Base-by-base conservation (phyloP, 2,113 vertebrate genomes). In the Cepphus grylle region DNA sequence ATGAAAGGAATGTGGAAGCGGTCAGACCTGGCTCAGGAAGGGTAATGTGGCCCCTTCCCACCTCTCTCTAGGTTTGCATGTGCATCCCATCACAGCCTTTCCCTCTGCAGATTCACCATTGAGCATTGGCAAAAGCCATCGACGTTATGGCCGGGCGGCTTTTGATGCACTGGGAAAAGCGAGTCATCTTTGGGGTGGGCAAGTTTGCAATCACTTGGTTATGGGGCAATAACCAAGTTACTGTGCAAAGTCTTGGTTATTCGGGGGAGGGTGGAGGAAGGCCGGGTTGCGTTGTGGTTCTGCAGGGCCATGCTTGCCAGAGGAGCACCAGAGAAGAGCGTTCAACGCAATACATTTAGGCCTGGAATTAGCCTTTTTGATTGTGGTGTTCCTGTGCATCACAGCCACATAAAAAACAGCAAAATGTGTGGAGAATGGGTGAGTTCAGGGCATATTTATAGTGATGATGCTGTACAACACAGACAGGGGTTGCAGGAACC, bases 331-430 rank as follows among this genome's bases (percentile, higher is more conserved):
- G 56, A 50, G 72, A 8, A 56, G 22, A 36, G 29, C 5, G 4
- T 20, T 65, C 63, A 19, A 0, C 2, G 0, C 6, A 5, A 25
- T 2, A 4, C 0, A 0, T 45, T 40, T 49, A n/a, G 52, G 12
- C 11, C 38, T 77, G 38, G 26, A 66, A 22, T 32, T 6, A 4
- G 11, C 12, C 17, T 23, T 42, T 8, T 38, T 55, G 5, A 45
- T 59, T 32, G 0, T 4, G 36, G 11, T 21, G 30, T 9, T 47
- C 19, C 53, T 1, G 1, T 15, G 26, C 13, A 43, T 15, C 15
- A 3, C 52, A 61, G 19, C 45, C 55, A 17, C 13, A 15, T 9
- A 45, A 81, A 83, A 74, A 78, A 16, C 21, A 84, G 30, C 21
- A 38, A 40, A 67, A 66, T 2, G 4, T 0, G 0, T 12, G n/a